Base-by-base conservation (phyloP, 2,797 vertebrate genomes). In the Esox lucius region DNA sequence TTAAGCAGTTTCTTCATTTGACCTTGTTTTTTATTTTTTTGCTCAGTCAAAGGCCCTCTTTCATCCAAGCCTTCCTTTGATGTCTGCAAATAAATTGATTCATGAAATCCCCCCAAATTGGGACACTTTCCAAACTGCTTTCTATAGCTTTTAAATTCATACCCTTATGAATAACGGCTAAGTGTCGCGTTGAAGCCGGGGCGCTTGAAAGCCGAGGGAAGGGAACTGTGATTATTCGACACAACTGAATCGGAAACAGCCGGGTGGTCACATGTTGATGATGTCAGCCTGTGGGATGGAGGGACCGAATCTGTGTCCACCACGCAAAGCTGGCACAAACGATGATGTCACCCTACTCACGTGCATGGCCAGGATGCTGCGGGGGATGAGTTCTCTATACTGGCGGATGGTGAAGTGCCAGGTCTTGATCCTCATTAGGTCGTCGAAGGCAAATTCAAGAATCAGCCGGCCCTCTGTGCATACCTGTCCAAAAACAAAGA, bases 341-440 rank as follows among this genome's bases (percentile, higher is more conserved):
- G 3, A 61, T 61, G 56, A 51, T 70, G 79, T 83, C 78, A 74
- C 85, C 77, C 86, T 75, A 98, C 98, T 98, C 94, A 99, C 98
- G 87, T 99, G 98, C 97, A 99, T 98, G 95, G 98, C 98, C 91
- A 99, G 95, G 88, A 99, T 97, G 92, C 97, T 99, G 90, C 96
- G 96, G 70, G 97, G 97, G 89, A 99, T 95, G 91, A 99, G 93
- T 89, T 99, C 98, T 89, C 97, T 91, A 92, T 99, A 97, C 91
- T 99, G 98, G 90, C 98, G 95, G 94, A 99, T 97, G 92, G 96
- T 98, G 94, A 99, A 99, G 96, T 99, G 97, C 98, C 98, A 99
- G 53, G 96, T 97, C 94, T 98, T 98, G 93, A 99, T 99, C 93
- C 98, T 97, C 97, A 99, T 99, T 91, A 99, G 95, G 92, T 99